Conservation (phyloP, 2,113 vertebrate species). For the Hippopotamus amphibius region DNA sequence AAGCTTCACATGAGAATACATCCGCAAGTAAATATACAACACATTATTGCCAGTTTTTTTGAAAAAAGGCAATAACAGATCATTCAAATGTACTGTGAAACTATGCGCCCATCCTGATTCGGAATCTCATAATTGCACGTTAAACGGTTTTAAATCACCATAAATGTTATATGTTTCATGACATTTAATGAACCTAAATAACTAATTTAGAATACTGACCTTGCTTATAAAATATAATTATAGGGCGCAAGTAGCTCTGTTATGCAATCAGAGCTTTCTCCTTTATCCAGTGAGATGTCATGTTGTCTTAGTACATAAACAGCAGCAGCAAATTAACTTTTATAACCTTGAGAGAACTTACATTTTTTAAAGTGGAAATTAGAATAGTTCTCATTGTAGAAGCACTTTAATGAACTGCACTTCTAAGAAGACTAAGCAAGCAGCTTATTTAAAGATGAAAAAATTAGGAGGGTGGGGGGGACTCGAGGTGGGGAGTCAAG, state of each 20-base stretch:
- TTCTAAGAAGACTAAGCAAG: slow-evolving; percentile 11
- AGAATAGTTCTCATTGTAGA: slow-evolving; percentile 19
- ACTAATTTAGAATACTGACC: slow-evolving; percentile 1
- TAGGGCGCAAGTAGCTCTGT: not conserved
- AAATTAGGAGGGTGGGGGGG: not conserved
- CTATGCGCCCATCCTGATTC: not conserved
- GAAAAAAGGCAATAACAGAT: not conserved
- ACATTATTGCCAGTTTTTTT: not conserved
- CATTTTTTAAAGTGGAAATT: slow-evolving; percentile 40
- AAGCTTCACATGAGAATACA: slow-evolving; percentile 16
- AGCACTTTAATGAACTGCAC: slow-evolving; percentile 33
- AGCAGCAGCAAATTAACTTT: slow-evolving; percentile 46
- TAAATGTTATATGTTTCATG: not conserved
- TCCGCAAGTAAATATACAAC: not conserved
- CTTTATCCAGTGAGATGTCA: not conserved
- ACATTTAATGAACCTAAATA: slow-evolving; percentile 44
- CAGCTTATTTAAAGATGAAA: slow-evolving; percentile 18
- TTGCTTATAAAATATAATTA: slow-evolving; percentile 18
- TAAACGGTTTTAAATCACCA: slow-evolving; percentile 8
- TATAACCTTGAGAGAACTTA: not conserved
- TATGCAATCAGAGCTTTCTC: slow-evolving; percentile 15
- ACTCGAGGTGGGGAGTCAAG: too few relatives aligned
- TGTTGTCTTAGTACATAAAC: slow-evolving; percentile 25
- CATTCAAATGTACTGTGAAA: slow-evolving; percentile 44
- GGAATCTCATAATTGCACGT: not conserved